phyloP scores from a whole-genome alignment of 2,113 vertebrate species.

The Calcarius ornatus region DNA sequence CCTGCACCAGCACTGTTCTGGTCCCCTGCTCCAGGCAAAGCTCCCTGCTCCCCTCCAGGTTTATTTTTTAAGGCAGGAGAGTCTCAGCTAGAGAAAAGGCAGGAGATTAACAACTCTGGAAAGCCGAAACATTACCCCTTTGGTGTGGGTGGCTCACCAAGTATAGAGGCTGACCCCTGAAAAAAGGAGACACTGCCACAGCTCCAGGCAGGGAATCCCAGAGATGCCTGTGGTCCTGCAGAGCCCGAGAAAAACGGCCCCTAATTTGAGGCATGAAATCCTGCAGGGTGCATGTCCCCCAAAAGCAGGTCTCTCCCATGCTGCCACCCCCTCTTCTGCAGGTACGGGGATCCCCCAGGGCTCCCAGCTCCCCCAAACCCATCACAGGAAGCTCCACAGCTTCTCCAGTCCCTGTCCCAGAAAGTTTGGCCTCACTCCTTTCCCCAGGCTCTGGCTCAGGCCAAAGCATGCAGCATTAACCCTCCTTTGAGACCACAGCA shows the following conservation, averaged over 20 bases:
- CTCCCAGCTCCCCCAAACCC: neutral
- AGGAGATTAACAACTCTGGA: neutral
- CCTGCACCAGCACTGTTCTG: neutral
- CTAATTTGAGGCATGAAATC: neutral
- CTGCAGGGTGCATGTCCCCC: neutral
- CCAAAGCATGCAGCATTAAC: rapidly evolving
- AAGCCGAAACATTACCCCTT: neutral
- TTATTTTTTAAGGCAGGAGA: neutral
- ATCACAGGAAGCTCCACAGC: neutral
- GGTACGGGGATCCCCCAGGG: neutral
- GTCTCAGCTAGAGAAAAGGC: neutral
- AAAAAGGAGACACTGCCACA: neutral
- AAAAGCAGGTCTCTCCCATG: neutral
- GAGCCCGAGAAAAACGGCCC: neutral
- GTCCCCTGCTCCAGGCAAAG: neutral
- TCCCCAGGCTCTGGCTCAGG: neutral
- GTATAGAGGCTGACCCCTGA: neutral
- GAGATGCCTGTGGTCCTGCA: neutral
- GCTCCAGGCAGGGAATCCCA: neutral
- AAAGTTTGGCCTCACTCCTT: neutral
- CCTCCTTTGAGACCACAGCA: rapidly evolving
- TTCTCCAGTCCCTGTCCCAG: neutral
- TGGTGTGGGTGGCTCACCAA: neutral
- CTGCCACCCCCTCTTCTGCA: neutral
- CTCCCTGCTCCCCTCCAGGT: neutral